phyloP scores from a whole-genome alignment of 2,888 invertebrate species.

The Macropis europaea region DNA sequence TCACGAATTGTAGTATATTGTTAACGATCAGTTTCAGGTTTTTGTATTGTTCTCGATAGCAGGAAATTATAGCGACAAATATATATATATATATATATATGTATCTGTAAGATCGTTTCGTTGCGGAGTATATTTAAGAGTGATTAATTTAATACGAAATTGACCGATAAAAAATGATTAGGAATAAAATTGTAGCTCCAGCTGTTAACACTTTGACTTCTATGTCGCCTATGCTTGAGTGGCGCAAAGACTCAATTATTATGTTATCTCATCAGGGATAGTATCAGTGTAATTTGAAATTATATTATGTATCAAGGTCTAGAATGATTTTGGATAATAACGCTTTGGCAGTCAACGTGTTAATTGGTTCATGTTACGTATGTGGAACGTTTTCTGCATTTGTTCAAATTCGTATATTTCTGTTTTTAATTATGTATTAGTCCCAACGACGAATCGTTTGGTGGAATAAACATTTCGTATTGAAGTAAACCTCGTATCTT shows the following conservation, averaged over 20 bases:
- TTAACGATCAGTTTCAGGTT: conserved; percentile 14
- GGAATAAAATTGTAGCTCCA: not conserved
- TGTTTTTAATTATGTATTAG: not conserved
- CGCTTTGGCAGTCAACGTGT: no score
- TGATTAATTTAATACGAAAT: conserved; percentile 44
- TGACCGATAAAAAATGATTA: not conserved
- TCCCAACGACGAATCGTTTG: not conserved
- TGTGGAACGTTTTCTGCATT: not conserved
- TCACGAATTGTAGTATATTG: conserved; percentile 10
- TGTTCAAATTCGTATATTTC: not conserved
- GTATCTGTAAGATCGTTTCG: conserved; percentile 20
- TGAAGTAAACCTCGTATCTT: conserved; percentile 22
- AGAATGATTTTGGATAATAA: no score
- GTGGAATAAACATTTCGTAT: conserved; percentile 39
- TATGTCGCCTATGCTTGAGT: no score
- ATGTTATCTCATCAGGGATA: no score
- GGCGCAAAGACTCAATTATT: no score
- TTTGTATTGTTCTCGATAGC: conserved; percentile 2
- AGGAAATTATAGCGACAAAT: not conserved
- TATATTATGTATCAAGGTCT: no score
- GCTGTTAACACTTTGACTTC: not conserved
- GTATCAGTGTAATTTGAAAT: no score
- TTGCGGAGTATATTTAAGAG: conserved; percentile 9
- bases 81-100: not conserved
- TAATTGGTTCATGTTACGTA: not conserved